Conservation (phyloP, 2,888 invertebrate genomes). For the Drosophila anomelani region DNA sequence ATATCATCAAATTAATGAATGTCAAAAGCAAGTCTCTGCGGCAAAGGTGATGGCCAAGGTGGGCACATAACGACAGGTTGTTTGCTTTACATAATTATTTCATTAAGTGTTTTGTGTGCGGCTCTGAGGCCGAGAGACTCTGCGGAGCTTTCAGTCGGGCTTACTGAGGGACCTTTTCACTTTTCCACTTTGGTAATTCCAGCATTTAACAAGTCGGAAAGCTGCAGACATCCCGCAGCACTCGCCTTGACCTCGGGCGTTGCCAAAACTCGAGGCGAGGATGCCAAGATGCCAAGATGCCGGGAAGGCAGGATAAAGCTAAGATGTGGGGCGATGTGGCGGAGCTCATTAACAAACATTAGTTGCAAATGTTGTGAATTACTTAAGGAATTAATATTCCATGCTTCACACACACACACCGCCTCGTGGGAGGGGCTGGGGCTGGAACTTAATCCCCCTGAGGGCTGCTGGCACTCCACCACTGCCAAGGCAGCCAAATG, state of each 20-base stretch:
- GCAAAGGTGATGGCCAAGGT: constrained; percentile 49
- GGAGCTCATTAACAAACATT: constrained; percentile 79
- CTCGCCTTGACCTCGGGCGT: constrained; percentile 68
- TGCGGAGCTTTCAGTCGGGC: constrained; percentile 24
- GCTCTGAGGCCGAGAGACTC: constrained; percentile 15
- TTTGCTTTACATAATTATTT: constrained; percentile 75
- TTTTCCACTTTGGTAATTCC: constrained; percentile 70
- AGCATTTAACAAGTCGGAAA: constrained; percentile 61
- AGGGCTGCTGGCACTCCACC: constrained; percentile 45
- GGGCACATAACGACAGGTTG: constrained; percentile 45
- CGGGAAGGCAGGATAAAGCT: neutral
- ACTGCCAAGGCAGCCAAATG: constrained; percentile 45
- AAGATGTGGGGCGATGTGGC: constrained; percentile 27
- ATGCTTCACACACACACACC: constrained; percentile 60
- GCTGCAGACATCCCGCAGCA: constrained; percentile 51
- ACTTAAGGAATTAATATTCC: constrained; percentile 80
- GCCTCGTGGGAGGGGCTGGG: constrained; percentile 4
- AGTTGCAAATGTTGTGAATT: constrained; percentile 81
- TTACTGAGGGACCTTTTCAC: constrained; percentile 44
- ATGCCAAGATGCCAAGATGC: constrained; percentile 4
- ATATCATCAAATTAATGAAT: constrained; percentile 65
- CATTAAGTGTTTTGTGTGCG: constrained; percentile 67
- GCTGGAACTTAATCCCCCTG: constrained; percentile 56
- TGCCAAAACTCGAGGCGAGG: constrained; percentile 43
- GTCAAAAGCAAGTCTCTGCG: constrained; percentile 58